A percentile compares a stretch with the other conserved stretches of the same genome.
Conservation (phyloP, 2,888 invertebrate genomes). For the Heliconius aoede region DNA sequence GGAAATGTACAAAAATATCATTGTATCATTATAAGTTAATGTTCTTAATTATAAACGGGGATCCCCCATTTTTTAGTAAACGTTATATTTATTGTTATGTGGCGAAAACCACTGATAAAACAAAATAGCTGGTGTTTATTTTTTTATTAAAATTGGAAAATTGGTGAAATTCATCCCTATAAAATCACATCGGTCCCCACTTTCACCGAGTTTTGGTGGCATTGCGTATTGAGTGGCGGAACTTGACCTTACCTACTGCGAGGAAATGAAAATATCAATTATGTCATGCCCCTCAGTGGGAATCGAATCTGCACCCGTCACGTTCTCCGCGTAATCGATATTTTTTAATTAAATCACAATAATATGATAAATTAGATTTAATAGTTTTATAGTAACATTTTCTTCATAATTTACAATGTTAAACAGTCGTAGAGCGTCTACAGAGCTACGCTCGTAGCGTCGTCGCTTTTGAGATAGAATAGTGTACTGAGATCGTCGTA, state of each 20-base stretch:
- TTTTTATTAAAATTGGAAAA: neutral
- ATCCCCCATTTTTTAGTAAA: neutral
- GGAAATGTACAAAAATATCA: neutral
- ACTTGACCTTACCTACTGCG: too few relatives aligned
- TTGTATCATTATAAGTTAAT: constrained; percentile 5
- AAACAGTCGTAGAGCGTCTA: constrained; percentile 34
- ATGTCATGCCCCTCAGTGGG: neutral
- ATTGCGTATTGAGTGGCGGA: too few relatives aligned
- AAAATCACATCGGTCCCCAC: too few relatives aligned
- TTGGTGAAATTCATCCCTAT: neutral
- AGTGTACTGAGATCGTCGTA: too few relatives aligned
- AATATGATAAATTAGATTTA: neutral
- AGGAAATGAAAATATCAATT: too few relatives aligned
- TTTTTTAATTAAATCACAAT: neutral
- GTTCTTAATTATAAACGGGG: constrained; percentile 9
- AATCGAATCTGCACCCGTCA: neutral
- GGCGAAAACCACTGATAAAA: neutral
- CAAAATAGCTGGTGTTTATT: neutral
- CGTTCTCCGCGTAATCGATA: neutral
- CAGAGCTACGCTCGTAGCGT: constrained; percentile 42
- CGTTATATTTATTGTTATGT: neutral
- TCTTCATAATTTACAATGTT: neutral
- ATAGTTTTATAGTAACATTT: neutral
- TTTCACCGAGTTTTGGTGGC: too few relatives aligned
- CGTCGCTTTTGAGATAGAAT: neutral